A percentile compares a stretch with the other conserved stretches of the same genome.
These are phyloP conservation scores for Volucella zonaria DNA, from an alignment of 2,888 invertebrate species.

Conservation along the genomic window DNA sequence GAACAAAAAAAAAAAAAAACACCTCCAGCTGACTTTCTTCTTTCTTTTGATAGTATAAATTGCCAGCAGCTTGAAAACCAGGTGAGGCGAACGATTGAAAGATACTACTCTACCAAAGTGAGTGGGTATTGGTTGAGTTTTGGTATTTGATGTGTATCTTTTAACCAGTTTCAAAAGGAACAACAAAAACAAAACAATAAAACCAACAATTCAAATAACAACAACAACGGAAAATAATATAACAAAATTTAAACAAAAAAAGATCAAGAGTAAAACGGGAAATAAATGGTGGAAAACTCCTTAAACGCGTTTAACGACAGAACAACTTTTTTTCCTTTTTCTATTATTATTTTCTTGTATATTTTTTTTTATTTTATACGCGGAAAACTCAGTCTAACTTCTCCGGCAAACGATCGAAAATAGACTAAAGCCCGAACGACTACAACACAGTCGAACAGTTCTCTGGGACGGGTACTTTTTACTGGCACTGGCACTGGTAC, in stretches of 20 bases:
- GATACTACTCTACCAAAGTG: slow-evolving; percentile 26
- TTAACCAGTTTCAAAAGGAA: slow-evolving; percentile 63
- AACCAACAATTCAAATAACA: slow-evolving; percentile 26
- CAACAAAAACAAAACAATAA: slow-evolving; percentile 9
- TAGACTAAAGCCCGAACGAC: slow-evolving; percentile 53
- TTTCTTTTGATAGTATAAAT: slow-evolving; percentile 40
- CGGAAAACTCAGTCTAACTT: slow-evolving; percentile 65
- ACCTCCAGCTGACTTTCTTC: slow-evolving; percentile 66
- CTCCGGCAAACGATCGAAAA: slow-evolving; percentile 70
- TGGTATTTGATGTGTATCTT: slow-evolving; percentile 22
- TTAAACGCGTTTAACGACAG: too few species aligned
- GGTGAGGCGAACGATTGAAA: slow-evolving; percentile 13
- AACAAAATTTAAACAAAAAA: slow-evolving; percentile 8
- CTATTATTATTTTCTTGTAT: too few species aligned
- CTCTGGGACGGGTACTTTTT: slow-evolving; percentile 22
- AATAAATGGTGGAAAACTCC: too few species aligned
- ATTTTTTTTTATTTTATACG: slow-evolving; percentile 13
- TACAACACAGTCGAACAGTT: slow-evolving; percentile 32
- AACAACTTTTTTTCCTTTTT: too few species aligned
- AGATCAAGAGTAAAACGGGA: slow-evolving; percentile 6
- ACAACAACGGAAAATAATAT: slow-evolving; percentile 29
- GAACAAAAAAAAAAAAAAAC: slow-evolving; percentile 11
- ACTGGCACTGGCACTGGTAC: background rate
- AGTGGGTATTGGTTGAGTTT: slow-evolving; percentile 30
- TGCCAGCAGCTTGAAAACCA: slow-evolving; percentile 13